Evolutionary conservation across 2,797 vertebrate genomes (phyloP).

Genomic region (Pelodytes ibericus): DNA sequence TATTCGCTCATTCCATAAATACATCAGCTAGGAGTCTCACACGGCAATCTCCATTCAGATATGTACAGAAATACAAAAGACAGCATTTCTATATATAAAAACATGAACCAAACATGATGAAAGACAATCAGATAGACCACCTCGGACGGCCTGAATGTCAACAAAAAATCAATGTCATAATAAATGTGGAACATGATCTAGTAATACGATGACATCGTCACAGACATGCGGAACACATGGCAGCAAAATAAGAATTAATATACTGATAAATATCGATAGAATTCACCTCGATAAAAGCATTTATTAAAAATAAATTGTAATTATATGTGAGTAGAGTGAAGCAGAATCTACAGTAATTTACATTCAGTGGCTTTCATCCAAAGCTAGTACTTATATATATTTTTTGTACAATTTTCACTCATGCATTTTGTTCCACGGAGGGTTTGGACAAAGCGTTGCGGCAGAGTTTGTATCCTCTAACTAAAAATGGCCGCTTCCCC

Average conservation of each 20-base stretch:
- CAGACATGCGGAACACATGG: not conserved
- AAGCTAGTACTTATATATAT: not conserved
- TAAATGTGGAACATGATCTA: too few species aligned
- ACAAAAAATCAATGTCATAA: too few species aligned
- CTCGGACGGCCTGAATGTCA: not conserved
- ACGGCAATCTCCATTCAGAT: constrained; percentile 67
- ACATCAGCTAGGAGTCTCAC: constrained; percentile 76
- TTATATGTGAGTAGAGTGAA: not conserved
- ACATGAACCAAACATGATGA: constrained; percentile 18
- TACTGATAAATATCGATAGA: too few species aligned
- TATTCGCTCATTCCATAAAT: constrained; percentile 86
- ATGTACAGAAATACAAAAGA: constrained; percentile 52
- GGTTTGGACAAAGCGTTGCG: not conserved
- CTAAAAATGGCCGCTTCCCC: not conserved
- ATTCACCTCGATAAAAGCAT: not conserved
- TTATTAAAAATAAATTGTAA: not conserved
- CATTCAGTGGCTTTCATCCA: constrained; percentile 43
- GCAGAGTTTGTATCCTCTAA: not conserved
- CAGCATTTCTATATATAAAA: constrained; percentile 54
- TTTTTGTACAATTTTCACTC: not conserved
- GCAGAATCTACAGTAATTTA: constrained; percentile 18
- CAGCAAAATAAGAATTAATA: not conserved
- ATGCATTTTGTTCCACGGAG: constrained; percentile 2
- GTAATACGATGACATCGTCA: too few species aligned
- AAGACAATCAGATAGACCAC: not conserved